phyloP scores from a whole-genome alignment of 1,140 invertebrate genomes.

The Batillaria attramentaria region DNA sequence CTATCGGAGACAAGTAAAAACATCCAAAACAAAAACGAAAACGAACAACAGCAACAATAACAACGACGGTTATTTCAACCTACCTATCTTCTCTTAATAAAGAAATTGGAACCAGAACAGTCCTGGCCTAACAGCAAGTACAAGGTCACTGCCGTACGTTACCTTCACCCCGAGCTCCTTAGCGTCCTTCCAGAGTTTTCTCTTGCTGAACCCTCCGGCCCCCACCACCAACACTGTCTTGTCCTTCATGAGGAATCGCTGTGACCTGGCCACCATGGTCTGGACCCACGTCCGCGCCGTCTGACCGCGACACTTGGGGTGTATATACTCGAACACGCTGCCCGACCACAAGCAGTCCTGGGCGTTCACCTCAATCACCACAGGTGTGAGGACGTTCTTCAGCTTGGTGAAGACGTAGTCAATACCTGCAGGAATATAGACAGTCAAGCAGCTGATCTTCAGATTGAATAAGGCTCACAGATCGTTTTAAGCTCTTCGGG shows the following conservation, averaged over 20 bases:
- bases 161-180: conserved; percentile 50
- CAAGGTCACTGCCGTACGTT: no score
- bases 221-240: conserved; percentile 44
- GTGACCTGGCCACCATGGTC: conserved; percentile 46
- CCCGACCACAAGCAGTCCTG: conserved; percentile 73
- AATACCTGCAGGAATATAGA: conserved; percentile 72
- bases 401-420: conserved; percentile 74
- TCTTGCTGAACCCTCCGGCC: conserved; percentile 42
- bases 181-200: conserved; percentile 40
- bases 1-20: no score
- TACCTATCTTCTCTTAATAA: no score
- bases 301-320: conserved; percentile 34
- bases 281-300: conserved; percentile 32
- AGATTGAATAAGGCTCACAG: no score
- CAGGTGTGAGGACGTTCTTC: conserved; percentile 76
- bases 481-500: no score
- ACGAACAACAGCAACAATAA: no score
- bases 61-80: no score
- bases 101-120: no score
- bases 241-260: conserved; percentile 36
- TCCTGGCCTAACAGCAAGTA: no score
- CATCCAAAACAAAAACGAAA: no score
- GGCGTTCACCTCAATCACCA: conserved; percentile 75
- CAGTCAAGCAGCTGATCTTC: no score
- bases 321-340: conserved; percentile 37